These are phyloP conservation scores for Desmodus rotundus DNA, from an alignment of 2,113 vertebrate genomes.

Conservation along the genomic window DNA sequence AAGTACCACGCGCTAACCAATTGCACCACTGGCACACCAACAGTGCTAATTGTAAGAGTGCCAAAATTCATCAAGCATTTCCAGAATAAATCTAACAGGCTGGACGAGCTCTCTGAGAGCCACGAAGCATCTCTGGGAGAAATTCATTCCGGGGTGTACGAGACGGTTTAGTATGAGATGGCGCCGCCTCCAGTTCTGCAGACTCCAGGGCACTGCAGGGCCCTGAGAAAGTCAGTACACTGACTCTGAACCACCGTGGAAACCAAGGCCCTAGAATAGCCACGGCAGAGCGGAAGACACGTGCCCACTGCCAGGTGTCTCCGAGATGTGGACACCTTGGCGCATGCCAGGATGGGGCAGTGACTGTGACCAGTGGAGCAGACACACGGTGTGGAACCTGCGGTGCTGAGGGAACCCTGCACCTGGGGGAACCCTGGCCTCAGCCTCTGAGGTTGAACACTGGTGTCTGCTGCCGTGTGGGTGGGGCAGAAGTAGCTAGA, in stretches of 20 bases:
- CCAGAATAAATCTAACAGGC: neutral
- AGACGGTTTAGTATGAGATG: too few relatives aligned
- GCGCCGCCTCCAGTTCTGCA: too few relatives aligned
- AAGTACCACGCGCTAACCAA: too few relatives aligned
- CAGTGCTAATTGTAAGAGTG: accelerated
- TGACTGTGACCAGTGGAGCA: neutral
- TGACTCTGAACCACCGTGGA: neutral
- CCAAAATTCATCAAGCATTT: too few relatives aligned
- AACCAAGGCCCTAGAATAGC: neutral
- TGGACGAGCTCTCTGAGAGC: accelerated
- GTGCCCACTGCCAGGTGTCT: neutral
- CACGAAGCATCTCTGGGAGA: neutral
- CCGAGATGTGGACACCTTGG: neutral
- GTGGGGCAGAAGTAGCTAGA: too few relatives aligned
- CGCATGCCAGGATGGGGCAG: neutral
- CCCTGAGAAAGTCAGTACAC: neutral
- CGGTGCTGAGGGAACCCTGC: too few relatives aligned
- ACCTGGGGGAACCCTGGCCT: neutral
- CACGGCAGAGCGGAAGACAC: neutral
- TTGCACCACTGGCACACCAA: too few relatives aligned
- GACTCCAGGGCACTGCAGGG: neutral
- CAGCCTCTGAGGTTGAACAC: neutral
- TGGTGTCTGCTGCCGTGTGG: neutral
- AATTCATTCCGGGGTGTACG: too few relatives aligned
- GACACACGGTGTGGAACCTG: too few relatives aligned